A percentile compares a stretch with the other conserved stretches of the same genome.
phyloP scores from a whole-genome alignment of 1,140 invertebrate genomes.

The Macrotrachela quadricornifera region DNA sequence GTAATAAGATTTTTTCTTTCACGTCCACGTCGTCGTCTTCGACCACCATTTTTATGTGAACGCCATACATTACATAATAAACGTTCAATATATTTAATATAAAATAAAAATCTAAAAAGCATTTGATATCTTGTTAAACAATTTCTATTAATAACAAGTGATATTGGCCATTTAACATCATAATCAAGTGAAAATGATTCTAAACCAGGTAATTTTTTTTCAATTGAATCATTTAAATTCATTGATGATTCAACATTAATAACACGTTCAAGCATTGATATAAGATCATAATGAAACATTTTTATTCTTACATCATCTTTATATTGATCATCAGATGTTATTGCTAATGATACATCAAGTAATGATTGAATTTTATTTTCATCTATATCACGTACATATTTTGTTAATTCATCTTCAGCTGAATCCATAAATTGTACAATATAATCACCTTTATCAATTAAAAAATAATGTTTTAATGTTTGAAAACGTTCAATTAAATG shows the following conservation, averaged over 20 bases:
- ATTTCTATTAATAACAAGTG: conserved; percentile 68
- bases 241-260: too few relatives aligned
- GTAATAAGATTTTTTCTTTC: too few relatives aligned
- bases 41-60: too few relatives aligned
- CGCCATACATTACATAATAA: conserved; percentile 25
- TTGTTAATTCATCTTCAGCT: conserved; percentile 66
- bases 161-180: conserved; percentile 82
- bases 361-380: conserved; percentile 57
- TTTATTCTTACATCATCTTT: conserved; percentile 76
- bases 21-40: too few relatives aligned
- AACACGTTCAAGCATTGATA: conserved; percentile 39
- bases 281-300: conserved; percentile 60
- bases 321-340: conserved; percentile 70
- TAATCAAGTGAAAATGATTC: conserved; percentile 82
- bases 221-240: conserved; percentile 1
- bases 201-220: conserved; percentile 45
- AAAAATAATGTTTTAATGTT: conserved; percentile 79
- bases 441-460: conserved; percentile 73
- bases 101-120: conserved; percentile 81
- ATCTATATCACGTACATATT: conserved; percentile 56
- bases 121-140: conserved; percentile 53
- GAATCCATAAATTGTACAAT: conserved; percentile 83
- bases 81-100: conserved; percentile 35
- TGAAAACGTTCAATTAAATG: conserved; percentile 19
- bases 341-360: conserved; percentile 57